Evolutionary conservation across 2,888 invertebrate species (phyloP), one percentile per base, ranked within the genome.

Genomic region (Scaptomyza cyrtandrae): DNA sequence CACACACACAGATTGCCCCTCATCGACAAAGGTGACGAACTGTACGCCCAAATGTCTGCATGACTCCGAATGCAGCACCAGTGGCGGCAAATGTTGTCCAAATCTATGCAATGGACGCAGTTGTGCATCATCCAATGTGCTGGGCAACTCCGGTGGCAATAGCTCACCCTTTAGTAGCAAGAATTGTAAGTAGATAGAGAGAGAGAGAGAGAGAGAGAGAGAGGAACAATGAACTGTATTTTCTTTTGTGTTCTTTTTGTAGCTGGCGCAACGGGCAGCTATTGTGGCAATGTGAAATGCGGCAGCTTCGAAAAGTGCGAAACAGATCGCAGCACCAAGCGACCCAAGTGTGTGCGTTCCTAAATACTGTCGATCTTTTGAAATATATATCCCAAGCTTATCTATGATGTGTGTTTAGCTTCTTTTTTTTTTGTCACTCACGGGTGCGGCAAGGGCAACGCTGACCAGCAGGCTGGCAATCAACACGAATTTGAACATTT

Each of bases 231-330:
- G 0, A n/a, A 37, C n/a, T 3, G 6, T 29, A 35, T 13, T 35
- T 13, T 35, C 6, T 6, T 6, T 13, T 37, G 1, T 14, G 1
- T 7, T n/a, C 14, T 14, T 50, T 46, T 72, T 71, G 57, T 66
- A 76, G 90, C 82, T 57, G 80, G 78, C 45, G 92, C 92, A 1
- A 89, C 93, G 3, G 94, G 95, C 0, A 91, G 93, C 1, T 95
- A 94, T 86, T 96, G 96, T 81, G 95, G 94, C 80, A 95, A 95
- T 83, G 93, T 94, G 11, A 96, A 95, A 90, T 96, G 96, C 86
- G 93, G 93, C 81, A 89, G 94, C 0, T 94, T 93, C 70, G 95
- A 96, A 89, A 95, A 95, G 71, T 96, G 96, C 91, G 94, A 94
- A 83, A 91, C 93, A 73, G 96, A 96, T 86, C 93, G 94, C 16